Evolutionary conservation across 2,888 invertebrate genomes (phyloP), one percentile per base, ranked within the genome.

Genomic region (Agonopterix alstromeriana): DNA sequence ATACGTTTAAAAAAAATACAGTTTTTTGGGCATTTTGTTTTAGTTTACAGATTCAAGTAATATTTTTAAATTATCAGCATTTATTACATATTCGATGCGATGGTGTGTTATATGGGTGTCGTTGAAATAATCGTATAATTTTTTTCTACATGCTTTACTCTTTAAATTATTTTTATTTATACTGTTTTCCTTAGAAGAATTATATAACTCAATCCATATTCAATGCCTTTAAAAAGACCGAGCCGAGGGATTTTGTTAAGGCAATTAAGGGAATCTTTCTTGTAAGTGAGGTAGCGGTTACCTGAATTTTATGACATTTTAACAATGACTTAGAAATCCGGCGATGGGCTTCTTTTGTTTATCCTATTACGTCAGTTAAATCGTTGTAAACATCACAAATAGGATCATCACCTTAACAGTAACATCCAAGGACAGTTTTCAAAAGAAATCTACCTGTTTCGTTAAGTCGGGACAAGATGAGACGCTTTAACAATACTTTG

Each of bases 261-360:
- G 76, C 76, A 77, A 82, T 82, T 79, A 79, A 67, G 57, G 51
- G 40, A 41, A 65, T 67, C 60, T 68, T 82, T 77, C 74, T 66
- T 71, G 77, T 78, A 84, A 84, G 67, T 78, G 80, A 80, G 82
- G 84, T 82, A 83, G 83, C 79, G 51, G 63, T 68, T 86, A 86
- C 86, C 86, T 86, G 85, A 61, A 60, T 67, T 86, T 86, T 84
- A 85, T 72, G 75, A 70, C 70, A 48, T 60, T 57, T 56, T 49
- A 55, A 77, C 77, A 76, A 77, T 71, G 59, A 61, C 64, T 11
- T 3, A 64, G 65, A 70, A 65, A 70, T 74, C 69, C 65, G 58
- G 51, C 55, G 49, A 45, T 53, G 51, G 48, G 38, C 42, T 36
- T 47, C 61, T 53, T 73, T 86, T 86, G 81, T 85, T 82, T 80